These are phyloP conservation scores for Pedionomus torquatus DNA, from an alignment of 2,113 vertebrate species.

Conservation along the genomic window DNA sequence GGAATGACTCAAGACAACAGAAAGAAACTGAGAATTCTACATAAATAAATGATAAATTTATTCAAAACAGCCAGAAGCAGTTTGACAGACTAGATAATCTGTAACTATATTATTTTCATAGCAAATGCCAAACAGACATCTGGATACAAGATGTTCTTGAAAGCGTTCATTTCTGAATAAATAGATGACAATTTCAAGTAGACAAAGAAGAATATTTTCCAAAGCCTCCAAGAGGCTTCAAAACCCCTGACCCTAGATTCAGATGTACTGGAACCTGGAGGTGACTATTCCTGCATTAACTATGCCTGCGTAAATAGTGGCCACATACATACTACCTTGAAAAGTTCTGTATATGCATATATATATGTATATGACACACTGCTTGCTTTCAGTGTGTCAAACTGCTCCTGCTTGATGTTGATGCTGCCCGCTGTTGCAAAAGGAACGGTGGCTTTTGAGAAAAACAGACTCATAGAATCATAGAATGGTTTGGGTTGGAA, in stretches of 20 bases:
- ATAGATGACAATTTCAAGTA: neutral
- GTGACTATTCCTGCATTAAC: fast-evolving
- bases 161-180: neutral
- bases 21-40: neutral
- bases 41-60: neutral
- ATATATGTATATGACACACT: too few relatives aligned
- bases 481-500: neutral
- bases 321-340: neutral
- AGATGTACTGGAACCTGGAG: neutral
- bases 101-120: neutral
- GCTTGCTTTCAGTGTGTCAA: neutral
- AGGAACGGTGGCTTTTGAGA: neutral
- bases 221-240: neutral
- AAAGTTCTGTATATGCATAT: neutral
- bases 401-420: neutral
- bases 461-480: neutral
- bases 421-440: neutral
- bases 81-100: neutral
- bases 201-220: neutral
- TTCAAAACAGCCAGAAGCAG: neutral
- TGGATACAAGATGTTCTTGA: neutral
- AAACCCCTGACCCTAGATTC: neutral
- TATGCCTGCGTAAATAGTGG: neutral
- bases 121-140: neutral
- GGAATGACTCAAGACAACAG: neutral